Conservation (phyloP, 2,888 invertebrate species). For the Hemaris fuciformis region DNA sequence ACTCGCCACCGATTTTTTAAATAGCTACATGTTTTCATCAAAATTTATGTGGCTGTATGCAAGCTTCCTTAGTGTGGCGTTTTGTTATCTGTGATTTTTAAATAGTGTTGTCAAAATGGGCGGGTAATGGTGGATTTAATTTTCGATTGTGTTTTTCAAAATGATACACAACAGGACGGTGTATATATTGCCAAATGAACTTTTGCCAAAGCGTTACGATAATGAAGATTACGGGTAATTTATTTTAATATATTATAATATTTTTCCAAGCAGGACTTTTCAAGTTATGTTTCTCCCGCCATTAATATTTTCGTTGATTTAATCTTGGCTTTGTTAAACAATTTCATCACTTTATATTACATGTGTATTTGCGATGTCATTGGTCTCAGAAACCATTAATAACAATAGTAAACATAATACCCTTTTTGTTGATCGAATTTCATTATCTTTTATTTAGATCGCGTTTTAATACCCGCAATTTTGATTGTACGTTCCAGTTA, state of each 20-base stretch:
- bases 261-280: not conserved
- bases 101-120: conserved; percentile 9
- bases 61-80: not conserved
- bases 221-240: conserved; percentile 62
- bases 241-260: not conserved
- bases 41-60: not conserved
- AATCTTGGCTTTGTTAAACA: too few relatives aligned
- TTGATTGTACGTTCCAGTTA: too few relatives aligned
- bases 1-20: conserved; percentile 53
- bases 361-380: too few relatives aligned
- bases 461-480: too few relatives aligned
- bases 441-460: too few relatives aligned
- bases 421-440: too few relatives aligned
- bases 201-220: conserved; percentile 72
- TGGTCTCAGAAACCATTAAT: too few relatives aligned
- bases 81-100: not conserved
- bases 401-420: too few relatives aligned
- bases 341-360: too few relatives aligned
- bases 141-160: conserved; percentile 29
- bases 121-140: conserved; percentile 16
- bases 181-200: conserved; percentile 74
- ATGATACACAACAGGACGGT: conserved; percentile 76
- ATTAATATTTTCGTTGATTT: too few relatives aligned
- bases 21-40: not conserved
- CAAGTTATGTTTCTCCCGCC: not conserved